Percentiles rank a stretch among this genome's conserved stretches.
Evolutionary conservation across 2,888 invertebrate species (phyloP).

Genomic region (Athalia cordata): DNA sequence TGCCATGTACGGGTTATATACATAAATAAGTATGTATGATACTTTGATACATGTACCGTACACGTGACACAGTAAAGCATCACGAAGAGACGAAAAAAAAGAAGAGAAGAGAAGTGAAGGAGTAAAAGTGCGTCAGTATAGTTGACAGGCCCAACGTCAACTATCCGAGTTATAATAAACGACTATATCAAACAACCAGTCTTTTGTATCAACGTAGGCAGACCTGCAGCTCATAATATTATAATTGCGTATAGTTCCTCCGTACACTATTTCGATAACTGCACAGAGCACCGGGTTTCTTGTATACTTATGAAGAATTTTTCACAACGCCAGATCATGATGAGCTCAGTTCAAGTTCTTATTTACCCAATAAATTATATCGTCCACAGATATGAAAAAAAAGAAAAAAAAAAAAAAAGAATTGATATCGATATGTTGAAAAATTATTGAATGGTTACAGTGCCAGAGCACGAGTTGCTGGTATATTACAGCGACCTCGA

Average conservation of each 20-base stretch:
- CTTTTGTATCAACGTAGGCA: slow-evolving; percentile 35
- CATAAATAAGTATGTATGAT: background rate
- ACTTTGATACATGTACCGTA: slow-evolving; percentile 28
- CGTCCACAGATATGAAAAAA: background rate
- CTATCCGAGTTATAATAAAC: slow-evolving; percentile 33
- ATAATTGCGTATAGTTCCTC: background rate
- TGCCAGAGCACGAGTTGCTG: too few species aligned
- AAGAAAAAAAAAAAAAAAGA: background rate
- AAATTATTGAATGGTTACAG: too few species aligned
- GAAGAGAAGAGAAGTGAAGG: background rate
- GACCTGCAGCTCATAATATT: background rate
- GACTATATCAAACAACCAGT: slow-evolving; percentile 35
- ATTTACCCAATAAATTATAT: background rate
- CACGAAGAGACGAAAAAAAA: background rate
- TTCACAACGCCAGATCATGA: too few species aligned
- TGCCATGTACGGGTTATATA: background rate
- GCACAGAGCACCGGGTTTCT: too few species aligned
- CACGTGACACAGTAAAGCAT: slow-evolving; percentile 24
- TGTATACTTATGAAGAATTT: too few species aligned
- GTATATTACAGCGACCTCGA: too few species aligned
- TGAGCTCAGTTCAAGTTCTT: background rate
- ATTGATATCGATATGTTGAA: background rate
- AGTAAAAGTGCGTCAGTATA: slow-evolving; percentile 28
- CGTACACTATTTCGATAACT: slow-evolving; percentile 1
- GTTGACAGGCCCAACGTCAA: slow-evolving; percentile 30